These are phyloP conservation scores for Ostrea denselamellosa DNA, from an alignment of 1,140 invertebrate species.

Conservation along the genomic window DNA sequence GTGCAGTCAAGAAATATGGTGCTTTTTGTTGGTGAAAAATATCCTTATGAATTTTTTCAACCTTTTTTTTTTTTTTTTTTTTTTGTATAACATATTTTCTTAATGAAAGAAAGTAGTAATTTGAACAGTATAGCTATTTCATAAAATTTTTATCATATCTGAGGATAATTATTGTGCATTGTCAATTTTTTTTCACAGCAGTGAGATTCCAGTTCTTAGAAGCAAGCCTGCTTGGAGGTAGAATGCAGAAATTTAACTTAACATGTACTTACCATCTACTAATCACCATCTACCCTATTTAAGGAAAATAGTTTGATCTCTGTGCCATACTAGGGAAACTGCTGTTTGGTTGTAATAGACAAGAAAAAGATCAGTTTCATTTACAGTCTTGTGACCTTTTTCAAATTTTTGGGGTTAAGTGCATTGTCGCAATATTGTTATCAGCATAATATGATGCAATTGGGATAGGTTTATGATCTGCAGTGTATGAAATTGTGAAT, in stretches of 20 bases:
- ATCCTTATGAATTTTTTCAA: neutral
- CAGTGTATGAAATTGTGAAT: neutral
- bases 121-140: neutral
- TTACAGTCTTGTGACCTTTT: neutral
- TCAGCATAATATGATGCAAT: conserved; percentile 23
- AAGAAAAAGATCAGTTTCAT: neutral
- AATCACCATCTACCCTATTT: neutral
- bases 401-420: neutral
- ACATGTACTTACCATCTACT: neutral
- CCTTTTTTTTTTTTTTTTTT: neutral
- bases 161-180: neutral
- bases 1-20: neutral
- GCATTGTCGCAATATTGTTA: neutral
- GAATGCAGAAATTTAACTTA: neutral
- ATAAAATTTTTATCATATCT: neutral
- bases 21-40: neutral
- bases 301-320: conserved; percentile 5
- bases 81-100: neutral
- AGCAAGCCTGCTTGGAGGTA: conserved; percentile 31
- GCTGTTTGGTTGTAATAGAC: conserved; percentile 2
- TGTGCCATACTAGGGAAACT: neutral
- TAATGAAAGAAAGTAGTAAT: neutral
- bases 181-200: conserved; percentile 16
- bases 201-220: conserved; percentile 18
- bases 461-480: neutral